phyloP scores from a whole-genome alignment of 2,113 vertebrate genomes.

The Nothobranchius kuhntae region DNA sequence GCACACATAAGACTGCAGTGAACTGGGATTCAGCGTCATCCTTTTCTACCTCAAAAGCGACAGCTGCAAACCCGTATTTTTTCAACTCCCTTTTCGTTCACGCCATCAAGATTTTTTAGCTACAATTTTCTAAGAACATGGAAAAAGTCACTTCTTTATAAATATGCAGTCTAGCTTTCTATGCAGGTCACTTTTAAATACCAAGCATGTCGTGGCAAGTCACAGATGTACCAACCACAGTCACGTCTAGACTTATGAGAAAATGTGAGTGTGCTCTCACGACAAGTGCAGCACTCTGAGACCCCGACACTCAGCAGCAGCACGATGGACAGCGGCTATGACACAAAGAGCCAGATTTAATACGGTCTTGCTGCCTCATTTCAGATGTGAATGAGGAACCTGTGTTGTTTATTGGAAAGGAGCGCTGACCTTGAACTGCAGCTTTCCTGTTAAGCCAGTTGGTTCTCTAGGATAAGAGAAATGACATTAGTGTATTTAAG shows the following conservation, averaged over 20 bases:
- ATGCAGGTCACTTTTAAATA: conserved; percentile 15
- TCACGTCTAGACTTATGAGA: conserved; percentile 17
- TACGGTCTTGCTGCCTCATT: conserved; percentile 24
- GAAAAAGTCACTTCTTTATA: background rate
- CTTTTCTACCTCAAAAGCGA: too few species aligned
- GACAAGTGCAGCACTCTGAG: conserved; percentile 24
- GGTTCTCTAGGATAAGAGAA: conserved; percentile 3
- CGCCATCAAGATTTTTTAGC: background rate
- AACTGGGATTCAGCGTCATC: too few species aligned
- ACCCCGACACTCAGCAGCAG: background rate
- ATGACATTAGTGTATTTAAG: background rate
- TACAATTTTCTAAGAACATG: background rate
- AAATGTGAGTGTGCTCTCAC: conserved; percentile 13
- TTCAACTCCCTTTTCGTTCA: background rate
- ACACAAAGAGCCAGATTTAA: conserved; percentile 35
- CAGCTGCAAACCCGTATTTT: too few species aligned
- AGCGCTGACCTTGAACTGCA: conserved; percentile 25
- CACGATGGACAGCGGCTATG: conserved; percentile 13
- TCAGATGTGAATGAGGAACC: background rate
- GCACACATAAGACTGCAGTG: too few species aligned
- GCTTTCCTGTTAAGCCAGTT: conserved; percentile 18
- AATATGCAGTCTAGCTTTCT: conserved; percentile 17
- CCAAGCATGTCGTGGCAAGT: conserved; percentile 11
- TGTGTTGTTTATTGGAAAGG: conserved; percentile 25
- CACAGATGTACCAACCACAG: background rate